Evolutionary conservation across 2,113 vertebrate species (phyloP).

Genomic region (Corythornis vintsioides): DNA sequence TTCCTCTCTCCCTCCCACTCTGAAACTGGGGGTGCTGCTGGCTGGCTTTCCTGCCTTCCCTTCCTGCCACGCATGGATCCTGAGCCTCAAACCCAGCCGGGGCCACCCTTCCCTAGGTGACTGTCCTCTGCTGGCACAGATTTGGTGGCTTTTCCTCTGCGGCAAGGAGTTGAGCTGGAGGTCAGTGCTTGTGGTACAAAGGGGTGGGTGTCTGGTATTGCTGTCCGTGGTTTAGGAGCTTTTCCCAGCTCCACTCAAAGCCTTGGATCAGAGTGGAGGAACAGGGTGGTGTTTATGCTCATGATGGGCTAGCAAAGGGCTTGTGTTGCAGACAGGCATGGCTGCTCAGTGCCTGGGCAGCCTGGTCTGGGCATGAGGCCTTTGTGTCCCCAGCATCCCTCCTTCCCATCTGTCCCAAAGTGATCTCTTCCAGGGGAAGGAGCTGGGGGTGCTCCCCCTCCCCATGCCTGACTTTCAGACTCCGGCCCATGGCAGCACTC

Average conservation of each 20-base stretch:
- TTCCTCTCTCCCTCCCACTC: slow-evolving; percentile 27
- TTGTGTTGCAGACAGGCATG: fast-evolving
- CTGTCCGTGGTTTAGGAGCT: background rate
- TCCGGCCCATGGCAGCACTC: background rate
- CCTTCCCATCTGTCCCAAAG: fast-evolving
- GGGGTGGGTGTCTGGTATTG: fast-evolving
- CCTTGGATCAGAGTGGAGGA: fast-evolving
- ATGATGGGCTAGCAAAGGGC: background rate
- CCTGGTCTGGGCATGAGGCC: fast-evolving
- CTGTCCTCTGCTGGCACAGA: background rate
- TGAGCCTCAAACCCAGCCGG: background rate
- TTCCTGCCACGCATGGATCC: background rate
- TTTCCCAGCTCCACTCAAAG: background rate
- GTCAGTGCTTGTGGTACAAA: fast-evolving
- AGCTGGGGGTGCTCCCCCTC: background rate
- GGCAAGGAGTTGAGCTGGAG: background rate
- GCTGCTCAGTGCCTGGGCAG: fast-evolving
- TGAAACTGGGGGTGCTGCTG: background rate
- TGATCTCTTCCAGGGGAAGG: fast-evolving
- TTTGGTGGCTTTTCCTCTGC: background rate
- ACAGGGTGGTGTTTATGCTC: fast-evolving
- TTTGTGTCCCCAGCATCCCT: background rate
- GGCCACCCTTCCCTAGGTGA: fast-evolving
- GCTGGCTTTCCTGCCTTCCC: background rate
- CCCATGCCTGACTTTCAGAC: fast-evolving